Evolutionary conservation across 2,797 vertebrate genomes (phyloP), one percentile per base, ranked within the genome.

Genomic region (Triplophysa yarkandensis): DNA sequence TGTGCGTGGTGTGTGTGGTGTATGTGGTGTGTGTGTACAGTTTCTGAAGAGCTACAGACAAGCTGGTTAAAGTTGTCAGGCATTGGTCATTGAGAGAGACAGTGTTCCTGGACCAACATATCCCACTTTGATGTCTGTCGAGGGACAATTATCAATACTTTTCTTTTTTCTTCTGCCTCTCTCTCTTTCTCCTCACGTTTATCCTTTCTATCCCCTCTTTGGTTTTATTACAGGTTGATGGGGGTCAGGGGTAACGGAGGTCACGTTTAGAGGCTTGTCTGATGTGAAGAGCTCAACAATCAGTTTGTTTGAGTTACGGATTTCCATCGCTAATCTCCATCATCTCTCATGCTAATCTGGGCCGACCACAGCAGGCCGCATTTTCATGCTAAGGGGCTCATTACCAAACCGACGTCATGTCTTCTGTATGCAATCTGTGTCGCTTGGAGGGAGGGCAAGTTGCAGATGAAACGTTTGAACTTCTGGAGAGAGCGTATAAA

Each of bases 311-410:
- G 88, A 91, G 89, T 88, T 86, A 86, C 80, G 85, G 90, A 91
- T 92, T 92, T 92, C 89, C 90, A 92, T 92, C 90, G 87, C 88
- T 89, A 91, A 91, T 91, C 90, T 91, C 89, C 89, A 91, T 91
- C 88, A 91, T 88, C 88, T 84, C 68, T 79, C 65, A 77, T 68
- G 50, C 81, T 83, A 83, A 83, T 80, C 78, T 80, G 72, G 75
- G 61, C 69, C 41, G 44, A 76, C 63, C 58, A 4, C 64, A 71
- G 78, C 43, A 25, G 72, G 67, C 61, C 27, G 69, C 66, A 78
- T 83, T 83, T 79, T 80, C 73, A 83, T 83, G 80, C 76, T 82
- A 83, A 83, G 70, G n/a, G 66, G 62, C 78, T 83, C 74, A 80
- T 82, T 78, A 75, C 73, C 78, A 82, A 78, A 80, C 78, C 64